These are phyloP conservation scores for Arizona elegans DNA, from an alignment of 2,113 vertebrate genomes.

Conservation along the genomic window DNA sequence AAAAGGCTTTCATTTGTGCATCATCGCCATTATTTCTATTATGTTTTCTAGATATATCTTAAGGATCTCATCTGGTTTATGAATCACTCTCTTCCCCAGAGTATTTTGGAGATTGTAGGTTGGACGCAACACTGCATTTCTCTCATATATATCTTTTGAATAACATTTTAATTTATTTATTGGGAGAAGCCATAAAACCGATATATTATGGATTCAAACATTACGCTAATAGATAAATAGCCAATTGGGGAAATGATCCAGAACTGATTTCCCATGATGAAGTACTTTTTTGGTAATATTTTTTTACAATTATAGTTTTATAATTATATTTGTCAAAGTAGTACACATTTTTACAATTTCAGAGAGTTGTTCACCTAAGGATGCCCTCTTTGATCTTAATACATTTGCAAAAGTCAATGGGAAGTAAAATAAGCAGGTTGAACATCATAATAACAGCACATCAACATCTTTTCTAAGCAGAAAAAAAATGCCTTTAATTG, in stretches of 20 bases:
- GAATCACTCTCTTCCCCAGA: not conserved
- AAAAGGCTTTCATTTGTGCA: not conserved
- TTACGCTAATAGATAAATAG: not conserved
- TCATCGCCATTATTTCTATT: not conserved
- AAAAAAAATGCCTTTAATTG: not conserved
- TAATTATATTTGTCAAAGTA: too few species aligned
- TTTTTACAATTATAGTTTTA: too few species aligned
- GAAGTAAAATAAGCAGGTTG: not conserved
- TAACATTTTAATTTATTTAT: not conserved
- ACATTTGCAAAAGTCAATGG: not conserved
- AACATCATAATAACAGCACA: slow-evolving; percentile 4
- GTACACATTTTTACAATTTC: not conserved
- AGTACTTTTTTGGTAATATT: not conserved
- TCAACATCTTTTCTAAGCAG: not conserved
- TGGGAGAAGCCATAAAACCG: not conserved
- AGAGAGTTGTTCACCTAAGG: not conserved
- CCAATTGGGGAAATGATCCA: not conserved
- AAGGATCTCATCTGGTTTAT: not conserved
- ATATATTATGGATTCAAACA: too few species aligned
- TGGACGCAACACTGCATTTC: not conserved
- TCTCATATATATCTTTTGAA: not conserved
- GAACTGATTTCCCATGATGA: not conserved
- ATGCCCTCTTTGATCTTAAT: not conserved
- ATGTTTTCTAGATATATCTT: not conserved
- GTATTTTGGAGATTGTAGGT: not conserved